These are phyloP conservation scores for Gerosis bhagava DNA, from an alignment of 2,888 invertebrate genomes.

Conservation along the genomic window DNA sequence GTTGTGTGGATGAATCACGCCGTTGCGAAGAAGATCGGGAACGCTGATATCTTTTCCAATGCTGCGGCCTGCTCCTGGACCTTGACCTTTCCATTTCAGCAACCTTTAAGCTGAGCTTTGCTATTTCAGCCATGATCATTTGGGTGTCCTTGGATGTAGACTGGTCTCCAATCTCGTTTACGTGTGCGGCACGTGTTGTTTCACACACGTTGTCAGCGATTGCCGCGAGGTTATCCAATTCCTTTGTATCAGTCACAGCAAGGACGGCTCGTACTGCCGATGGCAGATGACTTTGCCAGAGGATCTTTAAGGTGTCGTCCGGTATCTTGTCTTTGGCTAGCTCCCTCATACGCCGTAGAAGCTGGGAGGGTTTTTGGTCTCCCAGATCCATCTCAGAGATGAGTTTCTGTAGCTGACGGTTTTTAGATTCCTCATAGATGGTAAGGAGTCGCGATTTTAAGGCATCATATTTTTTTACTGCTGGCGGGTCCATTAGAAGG, in stretches of 20 bases:
- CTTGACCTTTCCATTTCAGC: neutral
- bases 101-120: neutral
- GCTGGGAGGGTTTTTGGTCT: slow-evolving; percentile 9
- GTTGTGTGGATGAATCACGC: too few relatives aligned
- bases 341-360: slow-evolving; percentile 3
- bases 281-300: slow-evolving; percentile 4
- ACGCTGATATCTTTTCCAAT: neutral
- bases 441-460: slow-evolving; percentile 8
- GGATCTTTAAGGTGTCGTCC: neutral
- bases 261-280: neutral
- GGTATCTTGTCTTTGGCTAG: neutral
- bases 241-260: neutral
- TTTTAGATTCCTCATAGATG: slow-evolving; percentile 24
- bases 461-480: slow-evolving; percentile 1
- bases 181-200: neutral
- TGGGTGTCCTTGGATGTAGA: too few relatives aligned
- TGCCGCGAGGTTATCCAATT: neutral
- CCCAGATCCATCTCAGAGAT: slow-evolving; percentile 14
- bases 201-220: slow-evolving; percentile 6
- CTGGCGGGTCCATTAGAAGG: slow-evolving; percentile 14
- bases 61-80: neutral
- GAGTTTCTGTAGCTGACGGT: slow-evolving; percentile 20
- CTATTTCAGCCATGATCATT: slow-evolving; percentile 9
- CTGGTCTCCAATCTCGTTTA: too few relatives aligned
- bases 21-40: too few relatives aligned